Evolutionary conservation across 2,888 invertebrate genomes (phyloP).

Genomic region (Rotaria sp.): DNA sequence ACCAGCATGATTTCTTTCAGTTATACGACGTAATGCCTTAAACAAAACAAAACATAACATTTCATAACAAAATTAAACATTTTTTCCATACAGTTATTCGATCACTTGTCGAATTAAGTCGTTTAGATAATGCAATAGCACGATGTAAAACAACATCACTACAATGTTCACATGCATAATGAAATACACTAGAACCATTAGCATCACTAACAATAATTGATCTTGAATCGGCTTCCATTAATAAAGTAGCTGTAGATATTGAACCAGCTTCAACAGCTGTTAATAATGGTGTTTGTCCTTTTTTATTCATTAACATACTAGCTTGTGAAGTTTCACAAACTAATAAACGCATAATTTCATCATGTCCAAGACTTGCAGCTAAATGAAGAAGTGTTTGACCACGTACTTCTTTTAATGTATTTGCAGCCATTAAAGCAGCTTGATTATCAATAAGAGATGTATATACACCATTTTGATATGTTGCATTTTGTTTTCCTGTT

Average conservation of each 20-base stretch:
- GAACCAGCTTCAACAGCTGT: slow-evolving; percentile 4
- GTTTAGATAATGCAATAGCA: slow-evolving; percentile 6
- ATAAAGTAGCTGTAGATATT: background rate
- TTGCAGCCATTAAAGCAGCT: background rate
- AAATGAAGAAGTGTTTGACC: slow-evolving; percentile 10
- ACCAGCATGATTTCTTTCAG: background rate
- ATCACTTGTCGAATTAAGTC: background rate
- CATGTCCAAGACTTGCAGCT: slow-evolving; percentile 24
- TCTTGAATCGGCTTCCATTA: background rate
- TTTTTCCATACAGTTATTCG: background rate
- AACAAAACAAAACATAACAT: background rate
- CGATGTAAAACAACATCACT: slow-evolving; percentile 6
- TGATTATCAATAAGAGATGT: background rate
- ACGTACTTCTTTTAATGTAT: background rate
- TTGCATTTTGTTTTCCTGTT: background rate
- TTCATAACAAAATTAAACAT: too few relatives aligned
- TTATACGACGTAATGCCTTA: background rate
- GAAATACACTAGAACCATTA: background rate
- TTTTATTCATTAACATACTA: background rate
- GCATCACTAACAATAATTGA: background rate
- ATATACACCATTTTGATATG: background rate
- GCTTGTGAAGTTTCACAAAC: background rate
- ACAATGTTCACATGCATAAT: slow-evolving; percentile 28
- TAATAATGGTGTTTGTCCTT: slow-evolving; percentile 28
- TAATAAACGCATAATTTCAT: background rate